Conservation (phyloP, 2,113 vertebrate genomes). For the Eulemur macaco region DNA sequence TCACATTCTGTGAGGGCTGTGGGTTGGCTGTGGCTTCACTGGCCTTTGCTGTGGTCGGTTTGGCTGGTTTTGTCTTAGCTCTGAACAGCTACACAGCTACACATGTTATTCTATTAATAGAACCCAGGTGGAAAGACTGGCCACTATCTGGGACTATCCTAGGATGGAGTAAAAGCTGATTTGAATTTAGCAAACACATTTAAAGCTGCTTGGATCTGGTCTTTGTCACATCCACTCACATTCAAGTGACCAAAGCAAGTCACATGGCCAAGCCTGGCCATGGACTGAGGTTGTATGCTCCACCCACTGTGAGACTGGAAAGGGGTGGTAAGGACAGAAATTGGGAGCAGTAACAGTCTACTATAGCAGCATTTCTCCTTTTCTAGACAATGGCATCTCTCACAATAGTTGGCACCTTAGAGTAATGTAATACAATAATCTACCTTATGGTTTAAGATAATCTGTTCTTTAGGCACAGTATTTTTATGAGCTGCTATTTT, state of each 20-base stretch:
- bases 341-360: not conserved
- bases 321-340: not conserved
- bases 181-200: not conserved
- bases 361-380: not conserved
- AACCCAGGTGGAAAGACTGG: not conserved
- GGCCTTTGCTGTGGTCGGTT: not conserved
- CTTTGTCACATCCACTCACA: not conserved
- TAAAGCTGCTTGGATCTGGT: not conserved
- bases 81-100: not conserved
- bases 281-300: not conserved
- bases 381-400: slow-evolving; percentile 38
- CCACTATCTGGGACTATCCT: not conserved
- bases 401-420: not conserved
- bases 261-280: not conserved
- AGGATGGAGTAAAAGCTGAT: not conserved
- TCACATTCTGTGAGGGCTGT: not conserved
- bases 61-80: not conserved
- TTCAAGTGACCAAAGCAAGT: not conserved
- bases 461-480: not conserved
- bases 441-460: not conserved
- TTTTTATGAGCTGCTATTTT: not conserved
- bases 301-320: not conserved
- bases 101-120: not conserved
- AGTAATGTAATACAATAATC: not conserved
- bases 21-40: not conserved